Evolutionary conservation across 2,888 invertebrate genomes (phyloP).

Genomic region (Cataglyphis livida): DNA sequence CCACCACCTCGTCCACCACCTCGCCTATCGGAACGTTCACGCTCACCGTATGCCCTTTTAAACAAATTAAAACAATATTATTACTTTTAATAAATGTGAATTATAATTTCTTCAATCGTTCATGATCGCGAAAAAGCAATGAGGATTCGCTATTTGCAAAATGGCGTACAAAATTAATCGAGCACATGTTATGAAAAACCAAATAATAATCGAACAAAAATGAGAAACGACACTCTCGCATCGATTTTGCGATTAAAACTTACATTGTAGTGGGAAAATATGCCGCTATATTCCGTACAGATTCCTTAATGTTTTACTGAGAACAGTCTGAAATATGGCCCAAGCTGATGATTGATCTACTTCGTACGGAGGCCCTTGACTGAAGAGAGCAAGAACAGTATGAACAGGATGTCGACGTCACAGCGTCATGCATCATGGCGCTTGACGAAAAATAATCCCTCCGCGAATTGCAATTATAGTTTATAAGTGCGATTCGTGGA

Average conservation of each 20-base stretch:
- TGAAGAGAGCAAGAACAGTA: background rate
- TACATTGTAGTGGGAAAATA: constrained; percentile 21
- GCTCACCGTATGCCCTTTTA: constrained; percentile 82
- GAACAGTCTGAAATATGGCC: background rate
- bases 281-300: background rate
- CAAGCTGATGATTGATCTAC: background rate
- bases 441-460: constrained; percentile 18
- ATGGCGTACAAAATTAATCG: constrained; percentile 7
- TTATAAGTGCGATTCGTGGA: background rate
- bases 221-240: too few species aligned
- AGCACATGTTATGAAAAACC: background rate
- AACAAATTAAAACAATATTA: background rate
- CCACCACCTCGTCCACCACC: constrained; percentile 72
- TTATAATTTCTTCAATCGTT: background rate
- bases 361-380: background rate
- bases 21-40: constrained; percentile 81
- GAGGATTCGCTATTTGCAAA: background rate
- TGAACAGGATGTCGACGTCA: background rate
- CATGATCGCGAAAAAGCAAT: background rate
- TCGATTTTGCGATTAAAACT: background rate
- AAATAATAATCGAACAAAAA: background rate
- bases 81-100: background rate
- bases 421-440: constrained; percentile 12
- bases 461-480: background rate
- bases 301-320: background rate